phyloP scores from a whole-genome alignment of 2,113 vertebrate genomes.

The Phalacrocorax brasilianus region DNA sequence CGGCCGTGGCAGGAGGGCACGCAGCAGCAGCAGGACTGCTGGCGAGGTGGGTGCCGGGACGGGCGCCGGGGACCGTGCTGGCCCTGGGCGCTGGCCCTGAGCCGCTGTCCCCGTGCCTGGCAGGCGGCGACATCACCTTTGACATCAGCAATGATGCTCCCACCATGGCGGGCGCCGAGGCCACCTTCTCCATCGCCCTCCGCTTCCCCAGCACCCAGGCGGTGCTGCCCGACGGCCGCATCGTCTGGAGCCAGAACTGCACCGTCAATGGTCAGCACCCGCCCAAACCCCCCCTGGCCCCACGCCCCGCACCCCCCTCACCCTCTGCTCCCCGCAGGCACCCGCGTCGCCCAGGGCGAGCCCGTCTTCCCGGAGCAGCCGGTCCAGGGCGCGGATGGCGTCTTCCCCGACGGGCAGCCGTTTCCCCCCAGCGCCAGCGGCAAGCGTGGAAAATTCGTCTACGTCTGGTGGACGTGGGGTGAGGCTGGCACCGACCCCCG shows the following conservation, averaged over 20 bases:
- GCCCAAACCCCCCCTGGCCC: no score
- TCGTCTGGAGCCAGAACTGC: no score
- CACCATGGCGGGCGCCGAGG: conserved; percentile 62
- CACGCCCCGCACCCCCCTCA: background rate
- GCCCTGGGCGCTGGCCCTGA: accelerated
- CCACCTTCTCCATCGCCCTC: no score
- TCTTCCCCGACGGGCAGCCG: conserved; percentile 85
- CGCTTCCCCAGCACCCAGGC: no score
- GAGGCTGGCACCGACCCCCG: background rate
- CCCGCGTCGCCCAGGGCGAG: conserved; percentile 75
- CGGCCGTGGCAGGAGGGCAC: conserved; percentile 84
- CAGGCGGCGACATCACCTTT: conserved; percentile 86
- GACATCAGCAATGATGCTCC: conserved; percentile 86
- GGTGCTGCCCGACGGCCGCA: no score
- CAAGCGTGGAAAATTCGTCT: conserved; percentile 82
- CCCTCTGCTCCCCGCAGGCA: conserved; percentile 67
- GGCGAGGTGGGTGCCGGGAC: conserved; percentile 76
- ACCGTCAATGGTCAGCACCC: no score
- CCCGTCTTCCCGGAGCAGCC: conserved; percentile 80
- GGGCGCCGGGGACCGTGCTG: background rate
- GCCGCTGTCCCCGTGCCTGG: background rate
- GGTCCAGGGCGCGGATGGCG: conserved; percentile 27
- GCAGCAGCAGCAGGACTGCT: conserved; percentile 75
- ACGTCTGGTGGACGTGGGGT: conserved; percentile 94
- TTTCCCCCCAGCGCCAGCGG: conserved; percentile 63